phyloP scores from a whole-genome alignment of 1,140 invertebrate species.

The Eciton burchellii region DNA sequence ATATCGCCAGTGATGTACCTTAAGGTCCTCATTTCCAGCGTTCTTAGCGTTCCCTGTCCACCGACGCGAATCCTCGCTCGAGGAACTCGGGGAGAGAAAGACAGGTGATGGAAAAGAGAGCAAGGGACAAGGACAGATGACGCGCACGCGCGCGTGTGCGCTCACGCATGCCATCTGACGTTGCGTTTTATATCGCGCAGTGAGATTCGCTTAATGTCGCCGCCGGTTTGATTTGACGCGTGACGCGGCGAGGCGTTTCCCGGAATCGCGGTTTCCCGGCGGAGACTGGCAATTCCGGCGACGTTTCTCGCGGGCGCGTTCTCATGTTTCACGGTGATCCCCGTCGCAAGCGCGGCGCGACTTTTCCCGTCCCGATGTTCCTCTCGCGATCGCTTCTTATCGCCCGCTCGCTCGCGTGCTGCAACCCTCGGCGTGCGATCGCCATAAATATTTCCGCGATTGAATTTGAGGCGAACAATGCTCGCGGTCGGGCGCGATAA shows the following conservation, averaged over 20 bases:
- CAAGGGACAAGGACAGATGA: too few relatives aligned
- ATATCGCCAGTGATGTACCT: too few relatives aligned
- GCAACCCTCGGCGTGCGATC: constrained; percentile 45
- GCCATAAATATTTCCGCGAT: constrained; percentile 59
- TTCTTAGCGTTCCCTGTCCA: too few relatives aligned
- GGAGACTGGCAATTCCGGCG: constrained; percentile 28
- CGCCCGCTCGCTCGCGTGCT: constrained; percentile 29
- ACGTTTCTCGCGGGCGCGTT: constrained; percentile 43
- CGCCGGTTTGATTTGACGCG: constrained; percentile 39
- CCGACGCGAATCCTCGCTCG: too few relatives aligned
- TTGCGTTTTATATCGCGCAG: not conserved
- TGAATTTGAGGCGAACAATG: constrained; percentile 61
- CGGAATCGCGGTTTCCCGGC: constrained; percentile 28
- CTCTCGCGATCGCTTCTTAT: too few relatives aligned
- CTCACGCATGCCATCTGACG: too few relatives aligned
- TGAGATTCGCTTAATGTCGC: constrained; percentile 23
- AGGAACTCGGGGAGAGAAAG: too few relatives aligned
- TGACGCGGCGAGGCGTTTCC: constrained; percentile 8
- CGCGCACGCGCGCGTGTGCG: too few relatives aligned
- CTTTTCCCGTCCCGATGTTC: too few relatives aligned
- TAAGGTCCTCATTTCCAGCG: too few relatives aligned
- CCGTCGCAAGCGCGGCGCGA: constrained; percentile 20
- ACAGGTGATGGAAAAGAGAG: too few relatives aligned
- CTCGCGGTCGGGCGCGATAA: constrained; percentile 38
- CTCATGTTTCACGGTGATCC: constrained; percentile 54